Evolutionary conservation across 2,797 vertebrate genomes (phyloP), one percentile per base, ranked within the genome.

Genomic region (Onychomys arenicola): DNA sequence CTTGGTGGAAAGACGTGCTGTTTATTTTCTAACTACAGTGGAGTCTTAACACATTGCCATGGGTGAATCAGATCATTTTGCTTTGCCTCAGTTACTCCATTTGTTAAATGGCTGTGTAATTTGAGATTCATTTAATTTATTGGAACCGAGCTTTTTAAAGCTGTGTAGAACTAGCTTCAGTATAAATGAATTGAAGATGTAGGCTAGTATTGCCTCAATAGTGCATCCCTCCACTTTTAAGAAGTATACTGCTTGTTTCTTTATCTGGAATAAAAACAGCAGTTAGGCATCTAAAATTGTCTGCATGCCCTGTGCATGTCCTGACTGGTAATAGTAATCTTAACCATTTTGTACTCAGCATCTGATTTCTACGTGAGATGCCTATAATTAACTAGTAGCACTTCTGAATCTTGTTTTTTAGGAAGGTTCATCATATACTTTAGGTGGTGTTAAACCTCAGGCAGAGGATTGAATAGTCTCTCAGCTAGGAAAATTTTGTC

Each of bases 301-400:
- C 94, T 93, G 85, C 88, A 27, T 92, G 75, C 32, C 49, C 89
- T 92, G 12, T 95, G 63, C 34, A 3, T 90, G 67, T 97, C 96
- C 77, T 93, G 89, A 55, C 96, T 96, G 65, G 90, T 63, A 71
- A n/a, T 76, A 75, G 57, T 49, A 89, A 63, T 89, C 76, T 94
- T 65, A 95, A 93, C 69, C 55, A 71, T 93, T 77, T 87, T 95
- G 52, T 92, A 76, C 80, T 96, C n/a, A 69, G 19, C 81, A 92
- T 95, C 43, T 89, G 84, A 67, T 97, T 95, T 97, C 55, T 97
- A 93, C 86, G 88, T 71, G 83, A 96, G 90, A 87, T 55, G 37
- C 78, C 90, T 96, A 5, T 94, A 97, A 97, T 96, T 95, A 96
- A 94, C 40, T 63, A 96, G 90, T 76, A 84, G 81, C 84, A 81